Evolutionary conservation across 2,888 invertebrate genomes (phyloP), one percentile per base, ranked within the genome.

Genomic region (Anarsia innoxiella): DNA sequence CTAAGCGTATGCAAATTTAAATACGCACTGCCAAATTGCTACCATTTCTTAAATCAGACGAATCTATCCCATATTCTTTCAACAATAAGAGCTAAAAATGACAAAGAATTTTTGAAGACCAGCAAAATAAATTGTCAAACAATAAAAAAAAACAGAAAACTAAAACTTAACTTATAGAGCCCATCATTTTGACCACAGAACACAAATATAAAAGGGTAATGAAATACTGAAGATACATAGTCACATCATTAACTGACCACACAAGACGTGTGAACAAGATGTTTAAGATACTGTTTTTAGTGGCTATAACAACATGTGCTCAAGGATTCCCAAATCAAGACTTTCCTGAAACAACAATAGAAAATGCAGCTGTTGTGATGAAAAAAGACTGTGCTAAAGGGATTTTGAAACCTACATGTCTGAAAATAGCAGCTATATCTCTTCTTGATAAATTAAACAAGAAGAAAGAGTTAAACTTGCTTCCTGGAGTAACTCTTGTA

Each of bases 401-500:
- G 37, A 56, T 72, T 6, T 56, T 73, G 8, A 73, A 51, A 42
- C 53, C 66, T 4, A 56, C 60, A 19, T 74, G 73, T 48, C 40
- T 74, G 9, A 74, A 74, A 50, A 51, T 71, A 27, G 67, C 69
- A 54, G 69, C 62, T 8, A 59, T 73, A 15, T 59, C 59, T 0
- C 43, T 74, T 4, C 34, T 74, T 10, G 71, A 72, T 15, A 71
- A 66, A 25, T 40, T 72, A 0, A 70, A 58, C 25, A 53, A 53
- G 4, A 70, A 70, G 41, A 69, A 69, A 33, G 72, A 70, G 55
- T 51, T 73, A 37, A 42, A 52, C 8, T 40, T 67, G 31, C 51
- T 64, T 10, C 66, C 67, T 36, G 72, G 66, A 45, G 86, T 93
- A 9, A 89, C 88, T 46, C 84, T 93, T 9, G 87, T 92, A 40